phyloP scores from a whole-genome alignment of 2,888 invertebrate genomes.

The Limnephilus rhombicus region DNA sequence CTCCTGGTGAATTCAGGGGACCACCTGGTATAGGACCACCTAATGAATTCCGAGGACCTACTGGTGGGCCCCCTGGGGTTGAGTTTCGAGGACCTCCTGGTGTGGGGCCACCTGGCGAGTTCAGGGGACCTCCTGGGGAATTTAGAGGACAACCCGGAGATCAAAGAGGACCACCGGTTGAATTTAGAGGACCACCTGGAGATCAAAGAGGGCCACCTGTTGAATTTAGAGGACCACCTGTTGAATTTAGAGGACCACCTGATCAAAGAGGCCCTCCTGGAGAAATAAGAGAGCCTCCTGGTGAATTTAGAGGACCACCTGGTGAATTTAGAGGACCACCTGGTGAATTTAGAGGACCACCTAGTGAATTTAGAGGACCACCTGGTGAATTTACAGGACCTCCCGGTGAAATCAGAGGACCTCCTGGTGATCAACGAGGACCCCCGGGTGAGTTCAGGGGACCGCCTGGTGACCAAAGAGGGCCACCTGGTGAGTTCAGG shows the following conservation, averaged over 20 bases:
- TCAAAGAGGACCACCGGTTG: constrained; percentile 1
- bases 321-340: constrained; percentile 28
- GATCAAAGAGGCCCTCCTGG: not conserved
- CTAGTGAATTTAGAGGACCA: constrained; percentile 10
- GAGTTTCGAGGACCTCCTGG: constrained; percentile 10
- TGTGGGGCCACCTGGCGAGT: constrained; percentile 8
- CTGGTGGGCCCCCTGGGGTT: constrained; percentile 24
- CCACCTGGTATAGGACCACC: constrained; percentile 31
- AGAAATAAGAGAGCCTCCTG: not conserved
- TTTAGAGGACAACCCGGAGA: not conserved
- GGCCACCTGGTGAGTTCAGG: constrained; percentile 15
- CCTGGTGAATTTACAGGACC: constrained; percentile 29
- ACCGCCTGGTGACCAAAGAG: not conserved
- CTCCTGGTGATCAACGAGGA: not conserved
- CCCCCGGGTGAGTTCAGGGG: not conserved
- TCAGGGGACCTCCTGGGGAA: constrained; percentile 27
- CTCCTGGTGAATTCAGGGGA: constrained; percentile 20
- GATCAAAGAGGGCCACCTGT: not conserved
- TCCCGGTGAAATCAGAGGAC: not conserved
- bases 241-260: constrained; percentile 14
- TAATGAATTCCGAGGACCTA: constrained; percentile 21
- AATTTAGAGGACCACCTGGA: constrained; percentile 30
- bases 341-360: not conserved
- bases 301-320: not conserved
- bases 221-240: constrained; percentile 22